Conservation (phyloP, 2,888 invertebrate genomes). For the Nysson spinosus region DNA sequence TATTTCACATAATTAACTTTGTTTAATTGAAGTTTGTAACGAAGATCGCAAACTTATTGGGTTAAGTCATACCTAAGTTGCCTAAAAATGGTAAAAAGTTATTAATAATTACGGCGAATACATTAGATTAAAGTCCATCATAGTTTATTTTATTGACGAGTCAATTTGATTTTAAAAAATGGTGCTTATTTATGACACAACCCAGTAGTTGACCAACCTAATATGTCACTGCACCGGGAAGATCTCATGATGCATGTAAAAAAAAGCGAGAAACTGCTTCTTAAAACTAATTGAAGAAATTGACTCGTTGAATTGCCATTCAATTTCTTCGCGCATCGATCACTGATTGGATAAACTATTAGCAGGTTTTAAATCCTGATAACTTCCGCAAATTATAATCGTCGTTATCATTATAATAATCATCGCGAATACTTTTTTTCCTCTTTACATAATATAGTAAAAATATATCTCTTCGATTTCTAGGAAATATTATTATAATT, state of each 20-base stretch:
- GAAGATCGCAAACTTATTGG: too few relatives aligned
- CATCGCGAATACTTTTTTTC: conserved; percentile 29
- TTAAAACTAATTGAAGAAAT: conserved; percentile 22
- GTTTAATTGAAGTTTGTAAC: too few relatives aligned
- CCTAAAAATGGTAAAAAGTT: conserved; percentile 4
- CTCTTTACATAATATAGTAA: conserved; percentile 62
- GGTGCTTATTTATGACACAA: too few relatives aligned
- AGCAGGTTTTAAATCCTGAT: conserved; percentile 27
- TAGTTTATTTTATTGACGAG: too few relatives aligned
- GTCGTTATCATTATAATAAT: conserved; percentile 6
- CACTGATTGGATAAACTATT: conserved; percentile 3
- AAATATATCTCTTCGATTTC: conserved; percentile 70
- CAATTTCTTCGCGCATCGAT: conserved; percentile 20
- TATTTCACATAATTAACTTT: too few relatives aligned
- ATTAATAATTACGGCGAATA: too few relatives aligned
- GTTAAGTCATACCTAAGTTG: too few relatives aligned
- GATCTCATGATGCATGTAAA: conserved; percentile 17
- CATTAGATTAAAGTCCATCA: too few relatives aligned
- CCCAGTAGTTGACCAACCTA: too few relatives aligned
- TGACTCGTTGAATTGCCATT: conserved; percentile 6
- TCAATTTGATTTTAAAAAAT: too few relatives aligned
- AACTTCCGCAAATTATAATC: conserved; percentile 13
- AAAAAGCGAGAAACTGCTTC: conserved; percentile 19
- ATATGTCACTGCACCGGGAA: conserved; percentile 20
- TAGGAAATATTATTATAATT: conserved; percentile 60